phyloP scores from a whole-genome alignment of 2,797 vertebrate genomes.

The Enteromius fasciolatus region DNA sequence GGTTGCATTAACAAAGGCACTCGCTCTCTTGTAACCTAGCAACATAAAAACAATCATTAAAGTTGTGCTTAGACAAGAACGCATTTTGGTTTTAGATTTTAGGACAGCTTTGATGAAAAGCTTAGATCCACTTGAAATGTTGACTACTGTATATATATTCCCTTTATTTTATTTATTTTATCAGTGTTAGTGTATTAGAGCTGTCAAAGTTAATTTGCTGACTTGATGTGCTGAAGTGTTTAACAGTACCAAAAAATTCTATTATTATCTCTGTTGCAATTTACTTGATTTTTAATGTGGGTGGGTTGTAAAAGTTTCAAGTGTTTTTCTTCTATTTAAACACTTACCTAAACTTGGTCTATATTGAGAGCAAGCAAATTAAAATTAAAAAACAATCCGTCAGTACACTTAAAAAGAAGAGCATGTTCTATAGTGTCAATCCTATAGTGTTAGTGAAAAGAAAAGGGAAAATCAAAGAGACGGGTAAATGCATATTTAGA shows the following conservation, averaged over 20 bases:
- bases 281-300: not conserved
- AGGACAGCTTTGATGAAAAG: no score
- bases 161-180: not conserved
- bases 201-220: not conserved
- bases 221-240: not conserved
- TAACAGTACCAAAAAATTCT: not conserved
- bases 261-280: not conserved
- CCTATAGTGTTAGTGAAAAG: not conserved
- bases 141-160: no score
- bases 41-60: no score
- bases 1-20: no score
- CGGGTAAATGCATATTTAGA: constrained; percentile 24
- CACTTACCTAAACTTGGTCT: not conserved
- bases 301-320: not conserved
- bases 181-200: not conserved
- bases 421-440: not conserved
- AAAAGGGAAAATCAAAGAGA: constrained; percentile 3
- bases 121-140: no score
- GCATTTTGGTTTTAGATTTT: no score
- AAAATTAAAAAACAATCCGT: not conserved
- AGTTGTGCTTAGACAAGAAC: no score
- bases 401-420: not conserved
- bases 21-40: no score
- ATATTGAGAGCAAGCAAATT: constrained; percentile 7
- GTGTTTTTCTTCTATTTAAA: not conserved